phyloP scores from a whole-genome alignment of 2,888 invertebrate genomes.

The Dryobotodes eremita region DNA sequence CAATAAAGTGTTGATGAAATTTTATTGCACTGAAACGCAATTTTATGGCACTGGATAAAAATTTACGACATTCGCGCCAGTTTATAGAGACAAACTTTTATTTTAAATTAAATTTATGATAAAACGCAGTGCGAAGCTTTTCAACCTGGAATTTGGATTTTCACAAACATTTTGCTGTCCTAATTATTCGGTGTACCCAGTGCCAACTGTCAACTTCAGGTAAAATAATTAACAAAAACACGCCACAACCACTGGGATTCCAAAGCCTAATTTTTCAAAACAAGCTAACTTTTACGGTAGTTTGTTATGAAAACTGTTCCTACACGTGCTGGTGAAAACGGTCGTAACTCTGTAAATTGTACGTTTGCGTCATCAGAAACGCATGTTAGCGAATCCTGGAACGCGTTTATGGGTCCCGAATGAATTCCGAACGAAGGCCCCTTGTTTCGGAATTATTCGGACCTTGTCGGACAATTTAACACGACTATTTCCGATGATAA shows the following conservation, averaged over 20 bases:
- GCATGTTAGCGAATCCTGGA: constrained; percentile 33
- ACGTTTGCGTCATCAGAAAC: constrained; percentile 51
- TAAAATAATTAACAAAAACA: constrained; percentile 46
- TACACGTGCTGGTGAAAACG: constrained; percentile 24
- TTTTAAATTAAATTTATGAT: constrained; percentile 2
- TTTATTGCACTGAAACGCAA: constrained; percentile 29
- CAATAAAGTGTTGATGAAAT: constrained; percentile 11
- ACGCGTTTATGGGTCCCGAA: constrained; percentile 29
- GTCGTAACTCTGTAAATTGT: constrained; percentile 20
- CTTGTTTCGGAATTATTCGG: constrained; percentile 33
- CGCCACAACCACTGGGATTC: constrained; percentile 23
- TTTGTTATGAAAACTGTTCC: constrained; percentile 40
- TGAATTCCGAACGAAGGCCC: constrained; percentile 10
- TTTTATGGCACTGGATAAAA: constrained; percentile 4
- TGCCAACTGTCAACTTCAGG: not conserved
- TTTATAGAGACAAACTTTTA: constrained; percentile 5
- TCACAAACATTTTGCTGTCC: not conserved
- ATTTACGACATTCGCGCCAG: constrained; percentile 7
- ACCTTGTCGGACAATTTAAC: constrained; percentile 20
- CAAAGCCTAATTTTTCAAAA: constrained; percentile 44
- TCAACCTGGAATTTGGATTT: not conserved
- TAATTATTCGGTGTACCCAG: constrained; percentile 17
- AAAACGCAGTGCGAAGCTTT: not conserved
- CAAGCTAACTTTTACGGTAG: constrained; percentile 40
- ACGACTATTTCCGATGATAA: not conserved